A percentile compares a stretch with the other conserved stretches of the same genome.
These are phyloP conservation scores for Podotricha telesiphe DNA, from an alignment of 2,888 invertebrate genomes.

Conservation along the genomic window DNA sequence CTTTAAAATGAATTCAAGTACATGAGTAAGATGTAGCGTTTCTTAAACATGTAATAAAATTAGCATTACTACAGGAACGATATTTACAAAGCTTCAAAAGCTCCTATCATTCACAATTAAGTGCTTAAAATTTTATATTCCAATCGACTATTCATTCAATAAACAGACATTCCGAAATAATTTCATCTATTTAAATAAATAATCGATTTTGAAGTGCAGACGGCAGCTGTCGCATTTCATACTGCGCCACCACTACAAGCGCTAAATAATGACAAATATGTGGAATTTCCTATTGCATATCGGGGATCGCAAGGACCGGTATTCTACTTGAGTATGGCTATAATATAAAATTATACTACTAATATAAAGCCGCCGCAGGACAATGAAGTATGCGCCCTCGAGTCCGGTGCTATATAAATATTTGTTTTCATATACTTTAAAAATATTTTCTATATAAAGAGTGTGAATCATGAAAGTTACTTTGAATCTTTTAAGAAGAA, in stretches of 20 bases:
- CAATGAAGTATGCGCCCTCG: conserved; percentile 1
- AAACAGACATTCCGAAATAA: conserved; percentile 17
- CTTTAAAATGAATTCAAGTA: too few species aligned
- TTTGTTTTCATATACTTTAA: neutral
- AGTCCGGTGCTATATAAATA: neutral
- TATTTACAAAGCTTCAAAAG: neutral
- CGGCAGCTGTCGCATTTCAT: conserved; percentile 29
- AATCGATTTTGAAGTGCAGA: conserved; percentile 32
- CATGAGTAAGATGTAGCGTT: too few species aligned
- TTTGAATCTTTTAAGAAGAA: too few species aligned
- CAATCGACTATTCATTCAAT: conserved; percentile 4
- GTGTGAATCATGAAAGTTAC: too few species aligned
- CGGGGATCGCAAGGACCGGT: conserved; percentile 17
- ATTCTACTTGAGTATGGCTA: conserved; percentile 9
- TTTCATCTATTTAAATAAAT: conserved; percentile 23
- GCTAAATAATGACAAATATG: conserved; percentile 34
- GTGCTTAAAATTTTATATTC: neutral
- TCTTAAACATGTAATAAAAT: too few species aligned
- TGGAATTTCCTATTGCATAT: conserved; percentile 30
- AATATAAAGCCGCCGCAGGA: conserved; percentile 8
- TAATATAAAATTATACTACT: conserved; percentile 13
- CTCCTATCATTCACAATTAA: neutral
- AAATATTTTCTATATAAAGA: neutral
- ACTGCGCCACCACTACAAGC: conserved; percentile 12
- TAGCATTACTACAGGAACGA: too few species aligned